Conservation (phyloP, 2,888 invertebrate genomes). For the Orchestes rusci region DNA sequence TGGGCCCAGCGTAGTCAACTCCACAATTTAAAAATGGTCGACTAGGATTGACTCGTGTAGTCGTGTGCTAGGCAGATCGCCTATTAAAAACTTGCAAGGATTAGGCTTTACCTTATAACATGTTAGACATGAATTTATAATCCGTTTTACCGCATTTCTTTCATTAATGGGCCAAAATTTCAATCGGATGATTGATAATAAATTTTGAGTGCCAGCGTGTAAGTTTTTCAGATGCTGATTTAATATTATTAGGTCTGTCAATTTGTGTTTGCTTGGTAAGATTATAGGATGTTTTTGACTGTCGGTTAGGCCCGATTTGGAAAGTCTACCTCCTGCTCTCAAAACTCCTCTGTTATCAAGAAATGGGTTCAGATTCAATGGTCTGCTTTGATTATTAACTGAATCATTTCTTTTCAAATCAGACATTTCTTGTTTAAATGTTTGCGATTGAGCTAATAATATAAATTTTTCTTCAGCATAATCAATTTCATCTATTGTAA, state of each 20-base stretch:
- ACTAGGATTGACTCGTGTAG: constrained; percentile 4
- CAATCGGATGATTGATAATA: constrained; percentile 5
- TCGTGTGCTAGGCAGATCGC: constrained; percentile 2
- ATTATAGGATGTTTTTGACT: constrained; percentile 2
- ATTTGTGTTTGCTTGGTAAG: constrained; percentile 1
- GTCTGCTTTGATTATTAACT: not conserved
- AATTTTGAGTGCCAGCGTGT: constrained; percentile 8
- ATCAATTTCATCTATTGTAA: constrained; percentile 2
- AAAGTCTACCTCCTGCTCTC: not conserved
- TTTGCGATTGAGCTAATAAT: not conserved
- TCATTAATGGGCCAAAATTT: constrained; percentile 2
- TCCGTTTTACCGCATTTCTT: constrained; percentile 2
- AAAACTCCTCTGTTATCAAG: not conserved
- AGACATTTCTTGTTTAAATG: not conserved
- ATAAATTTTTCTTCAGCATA: not conserved
- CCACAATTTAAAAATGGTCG: constrained; percentile 8
- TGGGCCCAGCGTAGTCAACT: constrained; percentile 8
- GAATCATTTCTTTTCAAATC: not conserved
- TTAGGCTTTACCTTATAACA: constrained; percentile 8
- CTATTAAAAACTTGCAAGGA: constrained; percentile 8
- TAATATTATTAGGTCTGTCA: constrained; percentile 4
- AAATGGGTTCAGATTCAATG: constrained; percentile 1
- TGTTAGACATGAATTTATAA: constrained; percentile 5
- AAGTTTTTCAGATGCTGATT: not conserved
- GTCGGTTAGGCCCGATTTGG: not conserved